Conservation (phyloP, 2,797 vertebrate species). For the Petrocephalus sullivani region DNA sequence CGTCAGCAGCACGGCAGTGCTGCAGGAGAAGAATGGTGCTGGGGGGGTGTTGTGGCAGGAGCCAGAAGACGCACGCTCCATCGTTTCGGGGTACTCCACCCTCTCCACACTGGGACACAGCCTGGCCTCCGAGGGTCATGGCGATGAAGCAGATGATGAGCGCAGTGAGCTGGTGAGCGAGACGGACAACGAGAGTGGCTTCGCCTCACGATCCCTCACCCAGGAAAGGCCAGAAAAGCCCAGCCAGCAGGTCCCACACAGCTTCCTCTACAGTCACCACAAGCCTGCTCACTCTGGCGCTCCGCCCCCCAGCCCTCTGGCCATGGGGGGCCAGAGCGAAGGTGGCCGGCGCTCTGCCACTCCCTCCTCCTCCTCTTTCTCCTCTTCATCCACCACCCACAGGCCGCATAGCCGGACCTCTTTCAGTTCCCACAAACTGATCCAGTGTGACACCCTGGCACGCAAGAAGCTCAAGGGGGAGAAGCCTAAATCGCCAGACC, state of each 20-base stretch:
- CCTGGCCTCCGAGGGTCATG: slow-evolving; percentile 74
- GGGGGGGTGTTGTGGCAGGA: slow-evolving; percentile 53
- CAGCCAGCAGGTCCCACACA: slow-evolving; percentile 27
- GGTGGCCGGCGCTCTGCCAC: slow-evolving; percentile 16
- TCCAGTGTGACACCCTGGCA: slow-evolving; percentile 69
- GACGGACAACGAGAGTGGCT: slow-evolving; percentile 57
- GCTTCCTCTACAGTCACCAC: slow-evolving; percentile 44
- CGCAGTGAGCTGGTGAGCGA: slow-evolving; percentile 83
- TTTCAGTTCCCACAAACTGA: slow-evolving; percentile 66
- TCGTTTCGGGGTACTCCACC: slow-evolving; percentile 94
- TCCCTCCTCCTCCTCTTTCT: slow-evolving; percentile 30
- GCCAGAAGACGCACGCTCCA: slow-evolving; percentile 79
- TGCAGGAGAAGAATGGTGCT: neutral
- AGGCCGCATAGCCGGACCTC: slow-evolving; percentile 39
- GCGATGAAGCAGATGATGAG: slow-evolving; percentile 88
- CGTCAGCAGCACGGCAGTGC: neutral
- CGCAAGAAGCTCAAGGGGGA: slow-evolving; percentile 64
- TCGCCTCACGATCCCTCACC: slow-evolving; percentile 53
- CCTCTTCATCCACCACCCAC: slow-evolving; percentile 7
- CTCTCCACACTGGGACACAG: slow-evolving; percentile 87
- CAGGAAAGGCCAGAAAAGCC: slow-evolving; percentile 61
- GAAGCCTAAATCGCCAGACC: slow-evolving; percentile 53
- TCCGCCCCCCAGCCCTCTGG: slow-evolving; percentile 37
- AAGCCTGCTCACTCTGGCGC: slow-evolving; percentile 18
- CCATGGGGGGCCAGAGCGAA: slow-evolving; percentile 18